Percentiles rank a stretch among this genome's conserved stretches.
phyloP scores from a whole-genome alignment of 2,888 invertebrate species.

The Drymonia ruficornis region DNA sequence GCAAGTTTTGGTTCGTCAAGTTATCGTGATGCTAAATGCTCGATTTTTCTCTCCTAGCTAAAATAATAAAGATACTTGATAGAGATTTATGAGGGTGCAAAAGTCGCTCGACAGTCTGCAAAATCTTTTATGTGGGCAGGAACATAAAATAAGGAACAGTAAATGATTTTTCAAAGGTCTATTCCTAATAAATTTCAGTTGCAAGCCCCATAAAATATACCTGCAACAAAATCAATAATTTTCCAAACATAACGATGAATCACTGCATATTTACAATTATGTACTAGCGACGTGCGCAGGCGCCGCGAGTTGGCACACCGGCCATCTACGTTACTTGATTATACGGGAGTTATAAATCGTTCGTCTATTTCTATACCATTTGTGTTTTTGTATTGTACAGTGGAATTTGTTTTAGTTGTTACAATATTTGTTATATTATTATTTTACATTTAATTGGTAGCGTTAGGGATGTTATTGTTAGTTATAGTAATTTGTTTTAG shows the following conservation, averaged over 20 bases:
- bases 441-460: not conserved
- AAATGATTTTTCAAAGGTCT: no score
- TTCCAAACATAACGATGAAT: slow-evolving; percentile 58
- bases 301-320: slow-evolving; percentile 34
- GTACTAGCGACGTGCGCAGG: slow-evolving; percentile 34
- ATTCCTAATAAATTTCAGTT: not conserved
- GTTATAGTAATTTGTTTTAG: not conserved
- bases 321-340: slow-evolving; percentile 34
- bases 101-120: no score
- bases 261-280: slow-evolving; percentile 48
- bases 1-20: no score
- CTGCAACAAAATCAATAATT: slow-evolving; percentile 43
- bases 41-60: no score
- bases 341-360: slow-evolving; percentile 35
- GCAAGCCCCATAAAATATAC: slow-evolving; percentile 1
- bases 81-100: no score
- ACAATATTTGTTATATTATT: not conserved
- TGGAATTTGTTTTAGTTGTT: not conserved
- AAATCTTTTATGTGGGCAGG: not conserved
- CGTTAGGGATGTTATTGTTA: not conserved
- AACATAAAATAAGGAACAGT: no score
- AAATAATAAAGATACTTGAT: no score
- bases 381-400: slow-evolving; percentile 8
- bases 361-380: slow-evolving; percentile 33
- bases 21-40: no score